Base-by-base conservation (phyloP, 2,113 vertebrate genomes). In the Calonectris borealis region DNA sequence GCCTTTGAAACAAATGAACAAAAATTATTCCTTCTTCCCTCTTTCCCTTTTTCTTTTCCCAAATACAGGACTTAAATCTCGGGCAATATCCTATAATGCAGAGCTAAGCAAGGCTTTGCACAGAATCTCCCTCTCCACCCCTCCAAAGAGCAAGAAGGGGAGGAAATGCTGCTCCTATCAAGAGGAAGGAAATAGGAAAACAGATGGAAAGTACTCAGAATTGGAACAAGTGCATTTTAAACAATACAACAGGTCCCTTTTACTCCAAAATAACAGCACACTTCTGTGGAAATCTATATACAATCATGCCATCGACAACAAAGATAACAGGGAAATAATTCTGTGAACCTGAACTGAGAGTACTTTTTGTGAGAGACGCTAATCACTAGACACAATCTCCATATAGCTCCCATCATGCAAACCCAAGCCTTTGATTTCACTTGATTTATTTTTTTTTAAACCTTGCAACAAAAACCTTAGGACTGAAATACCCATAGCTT, bases 171-270 rank as follows among this genome's bases (percentile, higher is more conserved):
- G 96, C 96, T 97, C 92, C 78, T 95, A 96, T 96, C 94, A 77
- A 97, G 97, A 98, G 98, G 98, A 98, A 99, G 98, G 98, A 98
- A 98, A 98, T 78, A 96, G 96, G 98, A 97, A 98, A 99, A 98
- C 98, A 98, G 98, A 98, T 98, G 98, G 98, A 97, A 98, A 97
- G 96, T 72, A 86, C 97, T 96, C 98, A 98, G 98, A 97, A 96
- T 60, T 97, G 97, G 95, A 97, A 98, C 97, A 97, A 97, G 97
- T 93, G 96, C 46, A 14, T 52, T 58, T 27, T 38, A 72, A 98
- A 99, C 98, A 99, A 99, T 98, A 89, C 97, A 88, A 61, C 97
- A 94, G 97, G 97, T 97, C 98, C 97, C 96, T 97, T 98, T 96
- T 90, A 61, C 97, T 97, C 79, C 97, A 86, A 79, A 94, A 90